phyloP scores from a whole-genome alignment of 2,888 invertebrate species.

The Abscondita cerata region DNA sequence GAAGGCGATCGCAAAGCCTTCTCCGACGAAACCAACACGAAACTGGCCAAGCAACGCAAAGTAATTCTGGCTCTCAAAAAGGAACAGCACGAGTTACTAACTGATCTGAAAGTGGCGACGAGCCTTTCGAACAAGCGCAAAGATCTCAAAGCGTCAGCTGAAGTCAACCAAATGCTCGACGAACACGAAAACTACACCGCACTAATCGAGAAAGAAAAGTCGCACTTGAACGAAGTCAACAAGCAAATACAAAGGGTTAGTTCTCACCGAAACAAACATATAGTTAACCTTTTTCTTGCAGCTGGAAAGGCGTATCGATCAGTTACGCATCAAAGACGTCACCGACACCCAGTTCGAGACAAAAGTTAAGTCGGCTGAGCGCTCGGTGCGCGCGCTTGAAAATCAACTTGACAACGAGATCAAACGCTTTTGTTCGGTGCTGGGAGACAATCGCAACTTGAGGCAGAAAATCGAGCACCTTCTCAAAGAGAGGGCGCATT shows the following conservation, averaged over 20 bases:
- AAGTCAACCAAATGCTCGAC: slow-evolving; percentile 39
- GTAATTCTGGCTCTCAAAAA: slow-evolving; percentile 66
- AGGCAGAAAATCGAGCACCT: slow-evolving; percentile 84
- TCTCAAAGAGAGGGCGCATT: slow-evolving; percentile 80
- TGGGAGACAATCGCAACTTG: slow-evolving; percentile 75
- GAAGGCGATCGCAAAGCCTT: slow-evolving; percentile 78
- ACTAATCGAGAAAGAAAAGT: slow-evolving; percentile 15
- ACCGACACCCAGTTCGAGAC: slow-evolving; percentile 61
- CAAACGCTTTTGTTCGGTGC: slow-evolving; percentile 77
- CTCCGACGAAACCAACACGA: slow-evolving; percentile 72
- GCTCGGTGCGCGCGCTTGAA: slow-evolving; percentile 69
- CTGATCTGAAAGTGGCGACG: slow-evolving; percentile 67
- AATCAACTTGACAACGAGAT: slow-evolving; percentile 79
- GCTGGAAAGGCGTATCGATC: slow-evolving; percentile 58
- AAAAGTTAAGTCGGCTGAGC: slow-evolving; percentile 61
- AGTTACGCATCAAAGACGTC: slow-evolving; percentile 56
- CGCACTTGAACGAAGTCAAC: slow-evolving; percentile 22
- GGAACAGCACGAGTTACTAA: slow-evolving; percentile 69
- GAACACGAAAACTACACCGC: slow-evolving; percentile 19
- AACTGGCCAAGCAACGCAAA: slow-evolving; percentile 69
- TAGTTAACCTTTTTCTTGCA: slow-evolving; percentile 31
- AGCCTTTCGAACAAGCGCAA: slow-evolving; percentile 65
- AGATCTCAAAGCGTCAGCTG: slow-evolving; percentile 61
- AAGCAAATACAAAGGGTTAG: slow-evolving; percentile 27
- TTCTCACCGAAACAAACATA: not conserved